phyloP scores from a whole-genome alignment of 2,797 vertebrate genomes.

The Pygocentrus nattereri region DNA sequence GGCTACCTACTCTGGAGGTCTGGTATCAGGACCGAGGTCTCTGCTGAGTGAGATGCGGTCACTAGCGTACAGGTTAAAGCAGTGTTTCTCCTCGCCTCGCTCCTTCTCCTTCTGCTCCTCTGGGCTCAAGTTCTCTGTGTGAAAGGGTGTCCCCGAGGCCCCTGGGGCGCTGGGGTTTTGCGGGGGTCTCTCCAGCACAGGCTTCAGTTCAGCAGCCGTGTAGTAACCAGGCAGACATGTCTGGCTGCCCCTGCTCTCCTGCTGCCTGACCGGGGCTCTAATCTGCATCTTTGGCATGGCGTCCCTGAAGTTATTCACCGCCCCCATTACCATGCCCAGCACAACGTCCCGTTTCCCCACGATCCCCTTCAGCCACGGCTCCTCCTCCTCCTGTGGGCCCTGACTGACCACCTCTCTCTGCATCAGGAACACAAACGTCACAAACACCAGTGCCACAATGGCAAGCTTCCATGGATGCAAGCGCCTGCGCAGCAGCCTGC shows the following conservation, averaged over 20 bases:
- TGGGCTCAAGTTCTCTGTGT: slow-evolving; percentile 81
- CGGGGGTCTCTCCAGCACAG: slow-evolving; percentile 86
- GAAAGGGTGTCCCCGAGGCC: slow-evolving; percentile 91
- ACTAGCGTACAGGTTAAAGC: slow-evolving; percentile 96
- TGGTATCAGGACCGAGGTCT: slow-evolving; percentile 95
- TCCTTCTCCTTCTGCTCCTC: slow-evolving; percentile 93
- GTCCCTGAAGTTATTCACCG: slow-evolving; percentile 94
- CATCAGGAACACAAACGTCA: slow-evolving; percentile 93
- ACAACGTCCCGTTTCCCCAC: slow-evolving; percentile 87
- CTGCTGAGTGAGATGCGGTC: slow-evolving; percentile 96
- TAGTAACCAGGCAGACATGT: slow-evolving; percentile 90
- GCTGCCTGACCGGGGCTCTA: slow-evolving; percentile 87
- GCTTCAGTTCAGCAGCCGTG: slow-evolving; percentile 88
- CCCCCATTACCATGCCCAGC: slow-evolving; percentile 91
- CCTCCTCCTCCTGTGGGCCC: slow-evolving; percentile 86
- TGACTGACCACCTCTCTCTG: slow-evolving; percentile 93
- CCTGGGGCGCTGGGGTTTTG: slow-evolving; percentile 90
- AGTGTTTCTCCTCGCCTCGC: slow-evolving; percentile 92
- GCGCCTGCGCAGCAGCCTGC: slow-evolving; percentile 81
- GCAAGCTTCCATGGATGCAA: slow-evolving; percentile 89
- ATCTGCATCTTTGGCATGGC: slow-evolving; percentile 98
- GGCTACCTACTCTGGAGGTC: slow-evolving; percentile 94
- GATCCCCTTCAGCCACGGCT: slow-evolving; percentile 85
- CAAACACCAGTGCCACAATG: slow-evolving; percentile 86
- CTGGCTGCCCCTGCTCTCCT: slow-evolving; percentile 68